Evolutionary conservation across 2,888 invertebrate species (phyloP), one percentile per base, ranked within the genome.

Genomic region (Dendrolimus houi): DNA sequence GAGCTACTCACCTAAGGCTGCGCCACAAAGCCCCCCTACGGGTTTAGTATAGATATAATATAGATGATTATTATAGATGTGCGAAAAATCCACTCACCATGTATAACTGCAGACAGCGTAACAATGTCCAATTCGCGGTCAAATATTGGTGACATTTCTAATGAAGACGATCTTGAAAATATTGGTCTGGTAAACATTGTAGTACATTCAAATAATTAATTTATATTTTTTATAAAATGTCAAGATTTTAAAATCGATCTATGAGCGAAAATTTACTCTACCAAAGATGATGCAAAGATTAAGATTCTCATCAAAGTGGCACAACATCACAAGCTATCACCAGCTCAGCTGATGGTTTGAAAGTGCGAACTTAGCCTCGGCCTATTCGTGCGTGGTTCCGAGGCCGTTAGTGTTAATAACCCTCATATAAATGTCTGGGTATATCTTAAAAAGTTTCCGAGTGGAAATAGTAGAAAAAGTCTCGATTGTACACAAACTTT

Each of bases 401-500:
- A 59, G 66, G 55, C 68, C 54, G 62, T 64, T 62, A 63, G 56
- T 53, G 56, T 62, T 61, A 68, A 63, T 67, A 67, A 63, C 62
- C 42, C 42, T 56, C 60, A 63, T 70, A 66, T 65, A 61, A 67
- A 65, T 56, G 60, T 57, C 60, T 63, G 59, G 8, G 40, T 54
- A 60, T 54, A 60, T 62, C 60, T 64, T 60, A 55, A 58, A 58
- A 57, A 47, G 42, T 55, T 56, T 53, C n/a, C 53, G 53, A 41
- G 17, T 41, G 56, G 17, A 17, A 56, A 59, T 53, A 41, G 54
- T 52, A 12, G 47, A 12, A 7, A 47, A 47, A 3, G 29, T 29
- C 29, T 29, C 29, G 29, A 6, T 29, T 29, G 3, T 29, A 29
- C 29, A 3, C 29, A 29, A 29, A 6, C 29, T 29, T 29, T 29